Percentiles rank a stretch among this genome's conserved stretches.
Conservation (phyloP, 1,140 invertebrate genomes). For the Bombus impatiens region DNA sequence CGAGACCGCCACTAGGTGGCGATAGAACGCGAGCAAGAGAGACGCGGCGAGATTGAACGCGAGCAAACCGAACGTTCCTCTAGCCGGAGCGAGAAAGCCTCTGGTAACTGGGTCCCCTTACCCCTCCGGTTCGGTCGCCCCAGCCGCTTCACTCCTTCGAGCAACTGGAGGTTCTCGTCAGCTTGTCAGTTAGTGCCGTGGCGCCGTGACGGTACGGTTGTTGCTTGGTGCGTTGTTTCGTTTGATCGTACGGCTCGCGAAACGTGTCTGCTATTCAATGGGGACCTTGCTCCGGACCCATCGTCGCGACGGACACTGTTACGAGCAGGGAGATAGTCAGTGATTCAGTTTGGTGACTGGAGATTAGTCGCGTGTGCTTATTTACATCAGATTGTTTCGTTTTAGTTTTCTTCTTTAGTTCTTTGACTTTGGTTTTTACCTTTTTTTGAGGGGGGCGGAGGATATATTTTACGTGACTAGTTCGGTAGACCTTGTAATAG, state of each 20-base stretch:
- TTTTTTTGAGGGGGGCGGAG: no score
- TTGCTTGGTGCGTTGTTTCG: conserved; percentile 51
- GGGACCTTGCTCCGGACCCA: conserved; percentile 32
- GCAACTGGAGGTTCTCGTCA: conserved; percentile 65
- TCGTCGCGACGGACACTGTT: conserved; percentile 18
- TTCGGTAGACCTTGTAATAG: background rate
- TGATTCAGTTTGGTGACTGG: conserved; percentile 22
- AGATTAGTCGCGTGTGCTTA: conserved; percentile 18
- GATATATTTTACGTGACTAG: background rate
- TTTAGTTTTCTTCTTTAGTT: background rate
- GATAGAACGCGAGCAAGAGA: conserved; percentile 57
- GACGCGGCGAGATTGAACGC: conserved; percentile 32
- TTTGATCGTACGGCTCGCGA: conserved; percentile 19
- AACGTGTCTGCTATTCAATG: conserved; percentile 52
- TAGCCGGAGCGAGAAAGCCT: conserved; percentile 14
- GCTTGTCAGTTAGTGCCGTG: conserved; percentile 79
- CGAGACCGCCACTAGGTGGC: conserved; percentile 69
- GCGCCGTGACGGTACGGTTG: conserved; percentile 75
- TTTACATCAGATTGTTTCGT: background rate
- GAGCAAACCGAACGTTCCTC: background rate
- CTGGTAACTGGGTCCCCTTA: background rate
- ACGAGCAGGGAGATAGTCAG: background rate
- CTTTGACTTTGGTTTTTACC: background rate
- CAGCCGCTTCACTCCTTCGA: conserved; percentile 52
- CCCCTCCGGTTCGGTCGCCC: conserved; percentile 29